phyloP scores from a whole-genome alignment of 30 jellyfish, hydroid and myxozoan species.

The Aurelia sp. region DNA sequence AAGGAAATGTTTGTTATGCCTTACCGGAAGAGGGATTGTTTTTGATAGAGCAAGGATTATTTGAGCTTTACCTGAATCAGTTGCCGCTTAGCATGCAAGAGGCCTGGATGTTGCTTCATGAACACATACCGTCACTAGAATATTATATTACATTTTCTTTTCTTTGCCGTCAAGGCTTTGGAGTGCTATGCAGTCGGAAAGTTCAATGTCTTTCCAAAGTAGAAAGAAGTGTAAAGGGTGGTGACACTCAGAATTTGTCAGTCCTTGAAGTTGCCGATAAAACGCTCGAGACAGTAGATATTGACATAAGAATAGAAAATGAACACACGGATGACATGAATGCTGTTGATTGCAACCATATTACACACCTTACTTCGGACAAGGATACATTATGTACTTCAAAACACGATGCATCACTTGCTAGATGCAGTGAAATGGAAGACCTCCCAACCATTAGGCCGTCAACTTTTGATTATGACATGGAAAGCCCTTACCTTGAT shows the following conservation, averaged over 20 bases:
- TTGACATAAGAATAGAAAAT: neutral
- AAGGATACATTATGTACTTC: neutral
- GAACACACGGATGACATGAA: neutral
- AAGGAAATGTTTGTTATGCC: slow-evolving; percentile 39
- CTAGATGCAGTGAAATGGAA: neutral
- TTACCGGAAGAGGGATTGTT: slow-evolving; percentile 67
- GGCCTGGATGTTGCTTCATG: slow-evolving; percentile 51
- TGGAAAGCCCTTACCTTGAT: neutral
- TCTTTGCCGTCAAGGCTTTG: slow-evolving; percentile 70
- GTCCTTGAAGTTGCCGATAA: neutral
- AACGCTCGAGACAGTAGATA: neutral
- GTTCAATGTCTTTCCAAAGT: neutral
- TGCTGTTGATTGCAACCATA: neutral
- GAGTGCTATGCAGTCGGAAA: slow-evolving; percentile 25
- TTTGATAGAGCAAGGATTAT: slow-evolving; percentile 64
- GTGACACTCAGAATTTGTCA: neutral
- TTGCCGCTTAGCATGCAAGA: slow-evolving; percentile 63
- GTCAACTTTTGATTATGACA: neutral
- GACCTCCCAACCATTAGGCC: neutral
- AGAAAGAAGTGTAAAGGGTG: too few species aligned
- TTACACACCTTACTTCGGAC: neutral
- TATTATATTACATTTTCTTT: slow-evolving; percentile 35
- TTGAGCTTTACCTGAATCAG: slow-evolving; percentile 41
- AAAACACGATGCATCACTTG: neutral
- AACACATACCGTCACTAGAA: slow-evolving; percentile 52